Percentiles rank a stretch among this genome's conserved stretches.
Conservation (phyloP, 2,797 vertebrate genomes). For the Liasis olivaceus region DNA sequence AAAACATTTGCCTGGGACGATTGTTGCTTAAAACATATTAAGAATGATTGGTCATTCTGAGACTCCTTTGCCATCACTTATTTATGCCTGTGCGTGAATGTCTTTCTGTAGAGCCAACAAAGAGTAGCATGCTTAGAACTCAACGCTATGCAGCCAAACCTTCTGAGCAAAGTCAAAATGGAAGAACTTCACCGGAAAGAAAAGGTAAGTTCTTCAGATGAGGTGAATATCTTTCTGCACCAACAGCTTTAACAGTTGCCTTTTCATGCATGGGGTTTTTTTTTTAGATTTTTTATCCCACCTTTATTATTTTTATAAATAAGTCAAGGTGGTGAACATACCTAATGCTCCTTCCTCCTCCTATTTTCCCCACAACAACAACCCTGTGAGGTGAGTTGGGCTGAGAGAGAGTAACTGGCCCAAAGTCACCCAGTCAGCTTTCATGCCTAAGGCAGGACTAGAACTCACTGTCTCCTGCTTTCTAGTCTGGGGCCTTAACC, state of each 20-base stretch:
- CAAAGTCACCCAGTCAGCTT: too few relatives aligned
- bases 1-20: neutral
- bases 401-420: too few relatives aligned
- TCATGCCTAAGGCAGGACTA: too few relatives aligned
- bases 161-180: constrained; percentile 41
- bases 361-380: too few relatives aligned
- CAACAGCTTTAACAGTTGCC: neutral
- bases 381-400: too few relatives aligned
- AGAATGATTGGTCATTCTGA: neutral
- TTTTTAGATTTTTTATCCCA: too few relatives aligned
- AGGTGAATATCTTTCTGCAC: neutral
- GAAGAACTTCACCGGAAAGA: constrained; percentile 51
- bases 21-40: neutral
- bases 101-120: constrained; percentile 72
- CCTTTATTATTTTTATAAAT: too few relatives aligned
- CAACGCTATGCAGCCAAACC: constrained; percentile 42
- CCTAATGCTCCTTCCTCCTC: too few relatives aligned
- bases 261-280: neutral
- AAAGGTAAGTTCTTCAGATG: constrained; percentile 57
- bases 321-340: too few relatives aligned
- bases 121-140: constrained; percentile 72
- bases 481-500: too few relatives aligned
- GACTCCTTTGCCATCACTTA: constrained; percentile 7
- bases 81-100: constrained; percentile 28
- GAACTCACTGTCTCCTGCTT: too few relatives aligned